phyloP scores from a whole-genome alignment of 2,113 vertebrate species.

The Pimephales promelas region DNA sequence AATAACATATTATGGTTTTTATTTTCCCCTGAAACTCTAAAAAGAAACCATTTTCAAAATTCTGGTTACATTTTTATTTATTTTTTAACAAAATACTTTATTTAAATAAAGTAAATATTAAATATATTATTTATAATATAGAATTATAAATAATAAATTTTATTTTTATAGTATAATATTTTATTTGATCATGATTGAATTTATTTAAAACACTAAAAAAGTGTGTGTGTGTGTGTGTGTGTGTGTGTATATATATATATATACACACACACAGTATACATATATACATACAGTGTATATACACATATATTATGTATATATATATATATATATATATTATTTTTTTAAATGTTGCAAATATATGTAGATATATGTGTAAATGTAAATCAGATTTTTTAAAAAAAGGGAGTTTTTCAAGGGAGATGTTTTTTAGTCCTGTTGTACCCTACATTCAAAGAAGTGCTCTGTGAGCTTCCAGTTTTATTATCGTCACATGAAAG shows the following conservation, averaged over 20 bases:
- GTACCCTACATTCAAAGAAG: background rate
- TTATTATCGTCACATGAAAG: slow-evolving; percentile 9
- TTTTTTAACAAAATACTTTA: background rate
- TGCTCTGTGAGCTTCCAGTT: slow-evolving; percentile 1
- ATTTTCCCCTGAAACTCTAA: background rate
- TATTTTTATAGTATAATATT: background rate
- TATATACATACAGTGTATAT: too few relatives aligned
- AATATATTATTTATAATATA: too few relatives aligned
- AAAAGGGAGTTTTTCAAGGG: background rate
- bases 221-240: too few relatives aligned
- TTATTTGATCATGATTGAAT: background rate
- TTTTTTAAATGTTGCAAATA: background rate
- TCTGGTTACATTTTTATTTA: too few relatives aligned
- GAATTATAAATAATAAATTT: too few relatives aligned
- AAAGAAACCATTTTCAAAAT: background rate
- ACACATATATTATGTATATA: too few relatives aligned
- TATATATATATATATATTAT: too few relatives aligned
- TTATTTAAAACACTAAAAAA: background rate
- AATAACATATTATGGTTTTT: too few relatives aligned
- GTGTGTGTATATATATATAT: too few relatives aligned
- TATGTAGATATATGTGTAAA: background rate
- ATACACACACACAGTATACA: too few relatives aligned
- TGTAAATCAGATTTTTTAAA: background rate
- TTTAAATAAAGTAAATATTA: background rate
- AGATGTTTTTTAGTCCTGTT: background rate